phyloP scores from a whole-genome alignment of 2,888 invertebrate genomes.

The Choreutis nemorana region DNA sequence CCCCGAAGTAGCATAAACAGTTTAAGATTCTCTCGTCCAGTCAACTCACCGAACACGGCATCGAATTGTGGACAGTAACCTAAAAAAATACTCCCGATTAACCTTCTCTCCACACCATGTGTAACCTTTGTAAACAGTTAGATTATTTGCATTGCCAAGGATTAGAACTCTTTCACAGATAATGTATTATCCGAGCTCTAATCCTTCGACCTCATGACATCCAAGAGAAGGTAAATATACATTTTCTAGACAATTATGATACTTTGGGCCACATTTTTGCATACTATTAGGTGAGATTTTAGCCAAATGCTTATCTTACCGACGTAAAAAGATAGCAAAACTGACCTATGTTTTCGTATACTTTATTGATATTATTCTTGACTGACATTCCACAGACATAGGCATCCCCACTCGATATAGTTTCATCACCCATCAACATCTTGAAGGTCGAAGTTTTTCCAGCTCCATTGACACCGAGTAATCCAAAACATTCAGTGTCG shows the following conservation, averaged over 20 bases:
- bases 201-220: too few species aligned
- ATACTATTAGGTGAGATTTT: too few species aligned
- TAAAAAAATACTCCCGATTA: slow-evolving; percentile 15
- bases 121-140: too few species aligned
- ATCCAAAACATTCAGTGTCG: slow-evolving; percentile 80
- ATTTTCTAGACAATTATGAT: too few species aligned
- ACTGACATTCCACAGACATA: slow-evolving; percentile 69
- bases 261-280: too few species aligned
- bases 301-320: too few species aligned
- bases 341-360: slow-evolving; percentile 69
- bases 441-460: slow-evolving; percentile 91
- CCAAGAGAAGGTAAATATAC: too few species aligned
- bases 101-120: too few species aligned
- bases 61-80: slow-evolving; percentile 83
- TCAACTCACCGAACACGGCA: slow-evolving; percentile 74
- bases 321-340: too few species aligned
- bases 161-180: too few species aligned
- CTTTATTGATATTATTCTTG: slow-evolving; percentile 58
- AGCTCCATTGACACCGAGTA: slow-evolving; percentile 86
- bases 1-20: slow-evolving; percentile 74
- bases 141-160: too few species aligned
- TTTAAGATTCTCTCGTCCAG: slow-evolving; percentile 73
- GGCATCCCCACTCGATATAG: slow-evolving; percentile 74
- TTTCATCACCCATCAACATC: slow-evolving; percentile 87
- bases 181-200: too few species aligned